Evolutionary conservation across 1,140 invertebrate genomes (phyloP), one percentile per base, ranked within the genome.

Genomic region (Leptinotarsa defecta): DNA sequence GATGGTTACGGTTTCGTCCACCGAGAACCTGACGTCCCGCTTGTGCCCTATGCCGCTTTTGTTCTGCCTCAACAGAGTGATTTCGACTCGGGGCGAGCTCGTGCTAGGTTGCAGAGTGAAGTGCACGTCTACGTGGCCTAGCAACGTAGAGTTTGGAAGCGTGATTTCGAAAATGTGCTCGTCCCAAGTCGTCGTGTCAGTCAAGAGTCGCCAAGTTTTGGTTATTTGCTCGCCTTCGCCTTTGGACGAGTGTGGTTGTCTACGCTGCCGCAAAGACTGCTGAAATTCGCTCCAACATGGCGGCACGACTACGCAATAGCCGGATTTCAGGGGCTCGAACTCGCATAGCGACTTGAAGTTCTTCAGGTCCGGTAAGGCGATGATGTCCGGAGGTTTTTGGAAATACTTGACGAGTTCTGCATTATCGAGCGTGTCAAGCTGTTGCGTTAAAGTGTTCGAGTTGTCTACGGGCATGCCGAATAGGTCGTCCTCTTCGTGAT

Each of bases 221-320:
- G 93, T 95, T 71, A 92, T 90, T 80, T 95, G 92, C 74, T 93
- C 91, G 80, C 93, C 92, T 80, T 95, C 94, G 2, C 90, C 20
- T 15, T 90, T 91, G 71, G 94, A 85, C 84, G 93, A 91, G 79
- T 94, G 93, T 1, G 93, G 93, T 86, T 94, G 92, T 19, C 93
- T 89, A 15, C 95, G 88, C 77, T 96, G 95, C 74, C 95, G 91
- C 72, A 83, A 82, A 2, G 82, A 79, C 76, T 96, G 95, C 80
- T 95, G 94, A 81, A 97, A 90, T 87, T 97, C 95, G 77, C 91
- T 93, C 96, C 95, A 97, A 86, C 95, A 97, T 34, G 94, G 91
- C 3, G 95, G 94, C 1, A 96, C 94, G n/a, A 95, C 95, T 6
- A 94, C 94, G 68, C 92, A 91, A 83, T 95, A 96, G 3, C 34